Evolutionary conservation across 2,797 vertebrate species (phyloP).

Genomic region (Thripadectes ignobilis): DNA sequence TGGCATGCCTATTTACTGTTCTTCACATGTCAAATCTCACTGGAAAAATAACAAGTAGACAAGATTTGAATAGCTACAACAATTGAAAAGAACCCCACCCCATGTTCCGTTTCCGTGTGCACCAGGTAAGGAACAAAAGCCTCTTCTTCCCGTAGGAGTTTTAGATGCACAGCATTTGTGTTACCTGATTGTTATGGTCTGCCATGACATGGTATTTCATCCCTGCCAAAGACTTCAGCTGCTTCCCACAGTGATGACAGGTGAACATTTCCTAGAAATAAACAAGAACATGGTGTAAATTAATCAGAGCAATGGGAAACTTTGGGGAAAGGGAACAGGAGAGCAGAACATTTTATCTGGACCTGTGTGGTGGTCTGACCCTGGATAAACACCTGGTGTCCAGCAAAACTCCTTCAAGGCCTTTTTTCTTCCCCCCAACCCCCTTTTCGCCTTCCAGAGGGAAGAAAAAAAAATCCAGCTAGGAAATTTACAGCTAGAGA

Average conservation of each 20-base stretch:
- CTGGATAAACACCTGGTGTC: too few relatives aligned
- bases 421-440: too few relatives aligned
- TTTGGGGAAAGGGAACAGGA: background rate
- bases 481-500: too few relatives aligned
- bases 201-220: constrained; percentile 98
- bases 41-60: background rate
- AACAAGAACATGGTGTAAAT: background rate
- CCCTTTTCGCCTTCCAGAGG: too few relatives aligned
- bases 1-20: background rate
- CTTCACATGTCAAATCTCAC: background rate
- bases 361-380: too few relatives aligned
- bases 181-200: constrained; percentile 92
- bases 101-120: background rate
- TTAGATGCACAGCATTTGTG: background rate
- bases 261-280: constrained; percentile 85
- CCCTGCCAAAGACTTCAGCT: constrained; percentile 90
- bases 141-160: background rate
- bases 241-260: constrained; percentile 92
- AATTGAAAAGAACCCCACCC: background rate
- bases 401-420: too few relatives aligned
- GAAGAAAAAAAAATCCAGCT: too few relatives aligned
- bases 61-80: background rate
- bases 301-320: background rate
- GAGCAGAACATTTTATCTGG: background rate
- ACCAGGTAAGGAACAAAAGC: background rate